A percentile compares a stretch with the other conserved stretches of the same genome.
phyloP scores from a whole-genome alignment of 2,888 invertebrate genomes.

The Hydraecia micacea region DNA sequence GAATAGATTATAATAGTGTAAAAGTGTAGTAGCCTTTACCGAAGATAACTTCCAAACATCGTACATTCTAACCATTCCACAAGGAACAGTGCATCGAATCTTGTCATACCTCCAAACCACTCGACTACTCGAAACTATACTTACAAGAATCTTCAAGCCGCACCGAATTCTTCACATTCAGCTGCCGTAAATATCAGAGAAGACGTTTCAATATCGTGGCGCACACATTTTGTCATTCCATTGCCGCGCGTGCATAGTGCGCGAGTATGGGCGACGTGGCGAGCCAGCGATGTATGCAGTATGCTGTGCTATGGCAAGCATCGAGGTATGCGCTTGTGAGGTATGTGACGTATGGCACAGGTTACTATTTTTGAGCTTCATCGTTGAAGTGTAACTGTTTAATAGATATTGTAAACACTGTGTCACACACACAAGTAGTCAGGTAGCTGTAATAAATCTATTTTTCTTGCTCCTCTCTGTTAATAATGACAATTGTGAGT shows the following conservation, averaged over 20 bases:
- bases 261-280: conserved; percentile 36
- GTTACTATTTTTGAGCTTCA: conserved; percentile 5
- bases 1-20: neutral
- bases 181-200: conserved; percentile 53
- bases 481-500: neutral
- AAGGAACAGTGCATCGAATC: neutral
- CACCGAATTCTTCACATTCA: conserved; percentile 33
- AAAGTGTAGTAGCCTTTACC: neutral
- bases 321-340: conserved; percentile 16
- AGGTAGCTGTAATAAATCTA: neutral
- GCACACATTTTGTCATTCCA: conserved; percentile 58
- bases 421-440: neutral
- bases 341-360: conserved; percentile 25
- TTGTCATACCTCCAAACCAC: conserved; percentile 21
- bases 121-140: conserved; percentile 31
- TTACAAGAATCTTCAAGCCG: conserved; percentile 22
- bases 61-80: neutral
- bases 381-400: neutral
- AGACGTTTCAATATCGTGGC: conserved; percentile 33
- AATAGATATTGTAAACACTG: neutral
- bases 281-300: conserved; percentile 46
- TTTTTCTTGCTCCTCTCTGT: neutral
- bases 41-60: neutral
- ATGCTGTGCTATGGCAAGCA: conserved; percentile 11
- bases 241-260: conserved; percentile 38